A percentile compares a stretch with the other conserved stretches of the same genome.
Evolutionary conservation across 2,797 vertebrate species (phyloP).

Genomic region (Poeciliopsis presidionis): DNA sequence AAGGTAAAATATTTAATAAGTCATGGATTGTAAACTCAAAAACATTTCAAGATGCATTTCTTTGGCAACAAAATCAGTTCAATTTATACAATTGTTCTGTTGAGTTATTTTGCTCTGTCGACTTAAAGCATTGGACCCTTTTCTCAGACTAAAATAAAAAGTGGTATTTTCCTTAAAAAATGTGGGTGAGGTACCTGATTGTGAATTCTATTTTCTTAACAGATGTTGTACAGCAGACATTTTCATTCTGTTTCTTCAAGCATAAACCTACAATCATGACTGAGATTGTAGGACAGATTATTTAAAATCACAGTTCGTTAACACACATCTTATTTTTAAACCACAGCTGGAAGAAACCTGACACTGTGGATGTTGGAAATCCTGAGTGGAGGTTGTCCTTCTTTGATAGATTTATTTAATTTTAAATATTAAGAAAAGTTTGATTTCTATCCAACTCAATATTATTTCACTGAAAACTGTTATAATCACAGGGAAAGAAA

Average conservation of each 20-base stretch:
- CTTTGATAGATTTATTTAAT: not conserved
- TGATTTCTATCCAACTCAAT: not conserved
- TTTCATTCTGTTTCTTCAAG: too few species aligned
- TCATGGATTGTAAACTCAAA: not conserved
- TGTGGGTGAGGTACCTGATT: not conserved
- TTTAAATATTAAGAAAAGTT: conserved; percentile 5
- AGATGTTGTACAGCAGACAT: not conserved
- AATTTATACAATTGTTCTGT: not conserved
- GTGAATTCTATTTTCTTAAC: not conserved
- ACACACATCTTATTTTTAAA: not conserved
- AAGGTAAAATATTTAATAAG: not conserved
- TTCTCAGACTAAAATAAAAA: not conserved
- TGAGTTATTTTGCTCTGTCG: not conserved
- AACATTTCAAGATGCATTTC: not conserved
- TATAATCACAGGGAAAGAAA: not conserved
- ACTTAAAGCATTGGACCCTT: not conserved
- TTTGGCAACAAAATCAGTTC: not conserved
- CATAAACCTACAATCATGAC: not conserved
- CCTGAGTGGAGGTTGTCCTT: too few species aligned
- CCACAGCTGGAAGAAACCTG: not conserved
- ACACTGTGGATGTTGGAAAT: not conserved
- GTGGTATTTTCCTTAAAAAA: not conserved
- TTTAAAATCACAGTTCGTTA: not conserved
- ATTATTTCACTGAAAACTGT: not conserved
- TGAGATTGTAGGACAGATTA: not conserved